Evolutionary conservation across 2,113 vertebrate species (phyloP), one percentile per base, ranked within the genome.

Genomic region (Saccopteryx leptura): DNA sequence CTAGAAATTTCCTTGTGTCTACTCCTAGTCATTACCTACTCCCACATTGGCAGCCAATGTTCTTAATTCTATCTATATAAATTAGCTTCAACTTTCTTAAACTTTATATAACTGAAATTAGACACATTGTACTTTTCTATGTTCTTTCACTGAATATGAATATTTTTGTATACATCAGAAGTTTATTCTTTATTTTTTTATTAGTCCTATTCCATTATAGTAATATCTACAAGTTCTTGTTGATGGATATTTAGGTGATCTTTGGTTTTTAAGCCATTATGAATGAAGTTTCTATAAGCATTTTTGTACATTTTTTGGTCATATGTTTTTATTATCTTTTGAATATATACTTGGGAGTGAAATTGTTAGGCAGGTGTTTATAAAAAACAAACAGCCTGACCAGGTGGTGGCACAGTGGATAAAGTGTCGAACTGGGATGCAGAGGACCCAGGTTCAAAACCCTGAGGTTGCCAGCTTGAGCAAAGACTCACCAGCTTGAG

Each of bases 141-240:
- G 12, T 93, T 88, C 86, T 69, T 95, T 91, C 21, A 63, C 19
- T 80, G 50, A 52, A 75, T 61, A 80, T 94, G 33, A 79, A 39
- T 78, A 61, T 63, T 79, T 85, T 74, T 92, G 4, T 52, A 13
- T 68, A 26, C 17, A 69, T 72, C 33, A 63, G 28, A 56, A 79
- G 21, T 74, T 56, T 61, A 8, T 69, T 84, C 18, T 76, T 76
- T 80, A 33, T 63, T 90, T 65, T 39, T 92, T 84, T n/a, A 58
- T 87, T 11, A 87, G 48, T n/a, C 50, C 15, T 81, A 39, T 83
- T 90, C 28, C 14, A 58, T 28, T 83, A 1, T 72, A 50, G 21
- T 24, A n/a, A 56, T 56, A 66, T 81, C 46, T 58, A 21, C 18
- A 54, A 46, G 7, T 65, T 90, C 28, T 56, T 74, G 1, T 54